A percentile compares a stretch with the other conserved stretches of the same genome.
These are phyloP conservation scores for Apamea monoglypha DNA, from an alignment of 2,888 invertebrate genomes.

Conservation along the genomic window DNA sequence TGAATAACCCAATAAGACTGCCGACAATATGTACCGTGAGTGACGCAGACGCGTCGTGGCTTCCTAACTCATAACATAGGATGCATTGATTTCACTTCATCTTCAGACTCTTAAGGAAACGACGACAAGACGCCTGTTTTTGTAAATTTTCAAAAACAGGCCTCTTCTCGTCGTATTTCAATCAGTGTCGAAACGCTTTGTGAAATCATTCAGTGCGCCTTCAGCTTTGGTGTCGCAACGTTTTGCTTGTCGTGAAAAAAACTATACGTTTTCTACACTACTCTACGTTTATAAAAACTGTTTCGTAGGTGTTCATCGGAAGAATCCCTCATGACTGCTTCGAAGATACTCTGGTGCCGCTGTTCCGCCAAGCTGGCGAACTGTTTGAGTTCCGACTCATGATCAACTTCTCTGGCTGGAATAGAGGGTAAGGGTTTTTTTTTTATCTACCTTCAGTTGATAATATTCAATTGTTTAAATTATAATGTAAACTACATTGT, in stretches of 20 bases:
- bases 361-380: constrained; percentile 90
- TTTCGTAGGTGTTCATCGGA: constrained; percentile 90
- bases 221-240: constrained; percentile 11
- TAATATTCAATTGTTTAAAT: background rate
- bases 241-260: background rate
- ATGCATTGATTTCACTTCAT: no score
- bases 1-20: no score
- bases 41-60: no score
- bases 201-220: background rate
- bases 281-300: background rate
- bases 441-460: background rate
- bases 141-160: no score
- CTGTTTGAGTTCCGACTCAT: constrained; percentile 94
- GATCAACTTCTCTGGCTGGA: constrained; percentile 94
- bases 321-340: constrained; percentile 92
- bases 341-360: constrained; percentile 92
- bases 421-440: constrained; percentile 90
- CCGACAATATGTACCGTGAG: no score
- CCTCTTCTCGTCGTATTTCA: no score
- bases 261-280: no score
- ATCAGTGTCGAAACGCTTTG: background rate
- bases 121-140: background rate
- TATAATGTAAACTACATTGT: constrained; percentile 7
- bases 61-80: no score
- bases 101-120: no score